Percentiles rank a stretch among this genome's conserved stretches.
Evolutionary conservation across 1,140 invertebrate genomes (phyloP).

Genomic region (Metaphire vulgaris): DNA sequence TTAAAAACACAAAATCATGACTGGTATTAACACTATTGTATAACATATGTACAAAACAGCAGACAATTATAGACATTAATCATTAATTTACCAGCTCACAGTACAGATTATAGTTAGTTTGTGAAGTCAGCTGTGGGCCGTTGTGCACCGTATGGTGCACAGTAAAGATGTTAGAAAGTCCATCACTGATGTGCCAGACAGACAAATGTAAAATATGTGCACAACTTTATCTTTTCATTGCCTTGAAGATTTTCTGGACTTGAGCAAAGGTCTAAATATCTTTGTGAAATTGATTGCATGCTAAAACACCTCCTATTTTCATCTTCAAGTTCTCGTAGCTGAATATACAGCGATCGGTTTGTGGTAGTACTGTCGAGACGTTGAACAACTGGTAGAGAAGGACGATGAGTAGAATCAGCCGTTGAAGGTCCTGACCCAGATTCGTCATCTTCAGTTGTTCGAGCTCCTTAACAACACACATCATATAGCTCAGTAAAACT

Average conservation of each 20-base stretch:
- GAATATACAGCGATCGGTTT: constrained; percentile 35
- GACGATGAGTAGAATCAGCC: constrained; percentile 14
- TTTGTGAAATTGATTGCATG: too few species aligned
- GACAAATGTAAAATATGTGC: too few species aligned
- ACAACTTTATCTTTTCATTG: too few species aligned
- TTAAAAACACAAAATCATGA: neutral
- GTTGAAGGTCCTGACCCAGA: constrained; percentile 18
- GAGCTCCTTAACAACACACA: too few species aligned
- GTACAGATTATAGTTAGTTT: neutral
- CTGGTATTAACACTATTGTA: neutral
- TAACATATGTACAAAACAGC: neutral
- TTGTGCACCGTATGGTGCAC: neutral
- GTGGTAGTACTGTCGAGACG: constrained; percentile 33
- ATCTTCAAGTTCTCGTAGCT: constrained; percentile 39
- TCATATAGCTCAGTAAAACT: neutral
- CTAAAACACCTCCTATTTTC: constrained; percentile 45
- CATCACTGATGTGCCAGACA: too few species aligned
- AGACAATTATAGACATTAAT: neutral
- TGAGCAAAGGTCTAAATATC: too few species aligned
- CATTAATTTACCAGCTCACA: neutral
- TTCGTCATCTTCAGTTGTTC: constrained; percentile 7
- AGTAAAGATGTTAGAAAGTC: neutral
- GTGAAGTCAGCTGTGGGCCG: neutral
- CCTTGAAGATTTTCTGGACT: too few species aligned
- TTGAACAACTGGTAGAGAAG: neutral